These are phyloP conservation scores for Thunnus thynnus DNA, from an alignment of 2,113 vertebrate genomes.

Conservation along the genomic window DNA sequence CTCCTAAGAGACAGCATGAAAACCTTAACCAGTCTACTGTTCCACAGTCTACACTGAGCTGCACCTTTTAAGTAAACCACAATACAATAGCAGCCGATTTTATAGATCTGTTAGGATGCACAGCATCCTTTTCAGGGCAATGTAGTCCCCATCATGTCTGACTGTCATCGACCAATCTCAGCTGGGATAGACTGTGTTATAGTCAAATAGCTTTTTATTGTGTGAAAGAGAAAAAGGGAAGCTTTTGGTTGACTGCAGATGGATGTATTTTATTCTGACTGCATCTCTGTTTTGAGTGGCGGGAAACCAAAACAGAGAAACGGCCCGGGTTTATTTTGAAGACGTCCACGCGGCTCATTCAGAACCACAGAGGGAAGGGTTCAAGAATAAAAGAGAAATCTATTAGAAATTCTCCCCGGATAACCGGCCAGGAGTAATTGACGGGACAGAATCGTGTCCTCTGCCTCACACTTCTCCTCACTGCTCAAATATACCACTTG, in stretches of 20 bases:
- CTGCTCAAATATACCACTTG: background rate
- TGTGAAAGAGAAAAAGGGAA: background rate
- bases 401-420: background rate
- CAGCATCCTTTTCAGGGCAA: conserved; percentile 1
- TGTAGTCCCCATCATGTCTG: conserved; percentile 21
- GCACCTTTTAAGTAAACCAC: conserved; percentile 1
- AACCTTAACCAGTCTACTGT: background rate
- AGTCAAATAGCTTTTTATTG: conserved; percentile 46
- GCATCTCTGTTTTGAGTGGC: conserved; percentile 14
- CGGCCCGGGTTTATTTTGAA: conserved; percentile 35
- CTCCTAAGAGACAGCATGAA: background rate
- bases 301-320: conserved; percentile 8
- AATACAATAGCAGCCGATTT: background rate
- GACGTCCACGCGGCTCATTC: conserved; percentile 15
- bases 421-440: background rate
- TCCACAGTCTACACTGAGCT: too few species aligned
- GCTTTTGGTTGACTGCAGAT: conserved; percentile 27
- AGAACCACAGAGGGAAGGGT: conserved; percentile 1
- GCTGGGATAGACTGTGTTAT: conserved; percentile 17
- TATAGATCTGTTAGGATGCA: conserved; percentile 15
- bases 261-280: conserved; percentile 27
- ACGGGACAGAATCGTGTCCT: background rate
- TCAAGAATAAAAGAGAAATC: background rate
- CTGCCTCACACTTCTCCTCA: background rate
- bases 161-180: conserved; percentile 43